Conservation (phyloP, 2,113 vertebrate genomes). For the Cebidichthys violaceus region DNA sequence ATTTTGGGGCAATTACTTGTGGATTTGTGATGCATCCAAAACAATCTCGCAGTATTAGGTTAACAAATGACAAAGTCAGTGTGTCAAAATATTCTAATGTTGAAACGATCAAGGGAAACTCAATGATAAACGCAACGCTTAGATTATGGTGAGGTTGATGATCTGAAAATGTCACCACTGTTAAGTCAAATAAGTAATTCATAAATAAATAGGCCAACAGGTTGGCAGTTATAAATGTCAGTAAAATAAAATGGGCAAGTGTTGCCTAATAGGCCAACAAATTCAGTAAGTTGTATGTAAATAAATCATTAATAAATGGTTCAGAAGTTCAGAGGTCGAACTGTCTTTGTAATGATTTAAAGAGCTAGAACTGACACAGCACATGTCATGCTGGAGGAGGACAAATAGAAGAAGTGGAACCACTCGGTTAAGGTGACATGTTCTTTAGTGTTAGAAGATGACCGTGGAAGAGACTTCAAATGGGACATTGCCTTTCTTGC, state of each 20-base stretch:
- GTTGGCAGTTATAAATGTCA: background rate
- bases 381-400: background rate
- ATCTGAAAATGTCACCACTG: background rate
- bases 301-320: background rate
- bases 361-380: background rate
- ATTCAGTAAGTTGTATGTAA: background rate
- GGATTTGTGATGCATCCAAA: background rate
- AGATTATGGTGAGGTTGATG: background rate
- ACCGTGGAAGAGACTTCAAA: background rate
- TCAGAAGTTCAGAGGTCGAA: background rate
- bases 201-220: background rate
- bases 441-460: background rate
- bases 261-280: background rate
- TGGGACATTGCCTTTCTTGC: background rate
- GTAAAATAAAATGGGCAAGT: background rate
- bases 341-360: background rate
- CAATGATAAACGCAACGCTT: background rate
- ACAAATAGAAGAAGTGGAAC: background rate
- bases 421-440: background rate
- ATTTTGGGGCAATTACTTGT: background rate
- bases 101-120: background rate
- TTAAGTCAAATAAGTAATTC: background rate
- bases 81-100: background rate
- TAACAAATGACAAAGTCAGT: background rate
- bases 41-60: background rate